Conservation (phyloP, 1,140 invertebrate species). For the Drosophila nigrodunni region DNA sequence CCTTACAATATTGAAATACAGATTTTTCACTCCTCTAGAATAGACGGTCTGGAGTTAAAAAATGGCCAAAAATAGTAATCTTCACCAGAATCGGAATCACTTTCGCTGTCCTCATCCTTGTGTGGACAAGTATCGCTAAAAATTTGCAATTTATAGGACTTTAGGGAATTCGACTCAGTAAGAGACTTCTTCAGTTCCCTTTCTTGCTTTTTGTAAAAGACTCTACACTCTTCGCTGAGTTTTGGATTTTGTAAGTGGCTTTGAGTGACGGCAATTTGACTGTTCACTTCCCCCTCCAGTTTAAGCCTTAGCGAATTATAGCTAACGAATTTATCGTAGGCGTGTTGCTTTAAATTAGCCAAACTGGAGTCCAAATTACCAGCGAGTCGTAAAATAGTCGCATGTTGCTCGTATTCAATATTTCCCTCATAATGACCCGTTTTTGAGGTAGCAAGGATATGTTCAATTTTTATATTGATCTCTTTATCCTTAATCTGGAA, state of each 20-base stretch:
- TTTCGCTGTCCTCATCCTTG: background rate
- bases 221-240: background rate
- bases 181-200: background rate
- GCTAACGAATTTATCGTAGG: constrained; percentile 16
- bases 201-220: constrained; percentile 15
- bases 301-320: constrained; percentile 24
- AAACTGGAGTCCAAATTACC: background rate
- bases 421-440: constrained; percentile 28
- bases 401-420: constrained; percentile 16
- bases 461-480: background rate
- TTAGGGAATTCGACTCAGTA: constrained; percentile 5
- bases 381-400: background rate
- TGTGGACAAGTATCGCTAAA: background rate
- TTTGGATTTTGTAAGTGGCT: background rate
- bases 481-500: background rate
- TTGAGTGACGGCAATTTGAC: constrained; percentile 20
- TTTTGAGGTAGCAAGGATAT: background rate
- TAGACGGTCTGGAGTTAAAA: background rate
- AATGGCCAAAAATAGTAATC: background rate
- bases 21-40: background rate
- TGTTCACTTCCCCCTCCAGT: constrained; percentile 28
- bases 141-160: constrained; percentile 6
- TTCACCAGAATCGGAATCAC: constrained; percentile 8
- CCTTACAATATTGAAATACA: background rate
- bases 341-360: background rate